These are phyloP conservation scores for Coregonus clupeaformis DNA, from an alignment of 2,113 vertebrate genomes.

Conservation along the genomic window DNA sequence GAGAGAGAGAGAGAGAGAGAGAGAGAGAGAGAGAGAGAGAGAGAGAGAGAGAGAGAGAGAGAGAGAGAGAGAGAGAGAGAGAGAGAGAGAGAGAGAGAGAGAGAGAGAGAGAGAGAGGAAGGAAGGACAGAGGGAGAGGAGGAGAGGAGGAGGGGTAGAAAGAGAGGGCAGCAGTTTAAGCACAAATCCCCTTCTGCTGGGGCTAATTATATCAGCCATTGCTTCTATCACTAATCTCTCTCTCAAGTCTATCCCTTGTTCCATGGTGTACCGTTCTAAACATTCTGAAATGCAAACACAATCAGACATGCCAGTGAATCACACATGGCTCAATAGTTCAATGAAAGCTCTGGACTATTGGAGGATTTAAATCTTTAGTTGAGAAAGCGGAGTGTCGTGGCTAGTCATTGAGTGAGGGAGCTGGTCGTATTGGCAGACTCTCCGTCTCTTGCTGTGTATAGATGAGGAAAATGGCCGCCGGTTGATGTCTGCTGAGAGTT, in stretches of 20 bases:
- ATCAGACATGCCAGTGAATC: not conserved
- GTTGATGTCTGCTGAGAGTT: no score
- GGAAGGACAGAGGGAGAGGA: not conserved
- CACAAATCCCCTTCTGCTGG: slow-evolving; percentile 76
- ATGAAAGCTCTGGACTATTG: no score
- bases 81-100: no score
- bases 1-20: slow-evolving; percentile 9
- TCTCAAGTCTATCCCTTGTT: not conserved
- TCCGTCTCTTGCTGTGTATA: not conserved
- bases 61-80: slow-evolving; percentile 23
- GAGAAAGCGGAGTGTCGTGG: not conserved
- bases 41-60: not conserved
- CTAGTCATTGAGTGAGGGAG: not conserved
- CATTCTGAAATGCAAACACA: not conserved
- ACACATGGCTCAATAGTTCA: not conserved
- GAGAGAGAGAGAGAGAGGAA: not conserved
- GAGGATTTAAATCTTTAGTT: no score
- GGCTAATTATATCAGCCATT: slow-evolving; percentile 70
- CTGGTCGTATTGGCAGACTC: not conserved
- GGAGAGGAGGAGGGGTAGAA: slow-evolving; percentile 23
- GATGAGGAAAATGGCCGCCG: not conserved
- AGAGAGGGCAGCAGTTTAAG: slow-evolving; percentile 56
- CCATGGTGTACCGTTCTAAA: no score
- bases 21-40: slow-evolving; percentile 20
- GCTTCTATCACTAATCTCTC: slow-evolving; percentile 52